Base-by-base conservation (phyloP, 2,797 vertebrate genomes). In the Sparus aurata region DNA sequence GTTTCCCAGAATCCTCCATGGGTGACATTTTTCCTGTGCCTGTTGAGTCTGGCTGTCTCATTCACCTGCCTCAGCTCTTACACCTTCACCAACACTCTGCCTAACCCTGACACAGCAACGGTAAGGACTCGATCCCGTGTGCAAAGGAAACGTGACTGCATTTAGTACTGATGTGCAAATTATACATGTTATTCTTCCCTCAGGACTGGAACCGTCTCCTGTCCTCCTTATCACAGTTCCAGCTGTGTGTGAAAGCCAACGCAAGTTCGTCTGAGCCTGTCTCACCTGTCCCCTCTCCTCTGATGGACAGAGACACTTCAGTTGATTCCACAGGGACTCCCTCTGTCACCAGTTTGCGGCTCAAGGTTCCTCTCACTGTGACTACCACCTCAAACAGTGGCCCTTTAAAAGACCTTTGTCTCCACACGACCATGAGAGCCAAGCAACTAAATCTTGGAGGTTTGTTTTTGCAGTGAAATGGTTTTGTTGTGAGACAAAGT, bases 181-280 rank as follows among this genome's bases (percentile, higher is more conserved):
- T 9, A 12, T 52, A 3, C 22, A 9, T 10, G 45, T 23, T 69
- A 11, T 73, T 77, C 20, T 49, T 79, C 27, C 73, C 49, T 27
- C 59, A 96, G 96, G 95, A 96, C 88, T 96, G 96, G 95, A 96
- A 96, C 80, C 67, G 64, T 74, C 63, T 96, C 43, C 84, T 96
- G 27, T 88, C 76, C 1, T 92, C 95, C 16, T 72, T 96, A 46
- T 90, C 95, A 27, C 67, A 81, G 46, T 80, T 94, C 25, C 84
- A 89, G 38, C 89, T 96, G 65, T 96, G 96, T 86, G 46, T 66
- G 10, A 89, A 80, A 66, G 64, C 55, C 58, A 91, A 87, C 78
- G 12, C 55, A 61, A 87, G 72, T 82, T 77, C 83, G 57, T 62
- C 57, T 71, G 84, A 85, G 54, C 80, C 54, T 12, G 69, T 73